Base-by-base conservation (phyloP, 2,888 invertebrate species). In the Diabrotica balteata region DNA sequence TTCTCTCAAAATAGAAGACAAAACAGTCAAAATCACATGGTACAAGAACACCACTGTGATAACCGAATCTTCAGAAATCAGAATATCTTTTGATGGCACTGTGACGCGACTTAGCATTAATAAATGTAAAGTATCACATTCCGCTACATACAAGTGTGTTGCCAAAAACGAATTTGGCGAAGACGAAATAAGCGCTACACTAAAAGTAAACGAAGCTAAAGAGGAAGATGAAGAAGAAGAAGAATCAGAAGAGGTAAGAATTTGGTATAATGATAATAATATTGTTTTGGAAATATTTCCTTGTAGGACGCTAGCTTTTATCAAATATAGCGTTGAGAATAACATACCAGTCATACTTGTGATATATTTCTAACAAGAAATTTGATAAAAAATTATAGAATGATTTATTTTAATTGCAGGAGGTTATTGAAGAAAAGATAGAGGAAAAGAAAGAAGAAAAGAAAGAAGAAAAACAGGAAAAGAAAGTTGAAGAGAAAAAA, bases 81-180 rank as follows among this genome's bases (percentile, higher is more conserved):
- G 88, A 77, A 92, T 93, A 42, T 89, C 92, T 3, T 96, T 95
- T 79, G 95, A 96, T 81, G 95, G 95, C 32, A 90, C 90, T 59
- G 91, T 90, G 50, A 91, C 94, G 10, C 90, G 91, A 71, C 85
- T 97, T 8, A 91, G 90, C 69, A 93, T 97, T 74, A 90, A 89
- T 73, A 89, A 88, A 77, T 91, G 93, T 54, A 89, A 91, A 63
- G 84, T 86, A 54, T 93, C 93, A 79, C 91, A 91, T 81, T 87
- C 91, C 6, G 95, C 95, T 52, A 90, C 90, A 59, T 97, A 96
- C 84, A 92, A 90, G 79, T 90, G 96, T 53, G 90, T 95, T 43
- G 93, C 97, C 63, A 91, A 90, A 79, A 98, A 98, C 82, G 95
- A 96, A 82, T 91, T 90, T 77, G 98, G 98, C 59, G 92, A 93